Percentiles rank a stretch among this genome's conserved stretches.
Conservation (phyloP, 2,113 vertebrate genomes). For the Oreochromis tanganicae region DNA sequence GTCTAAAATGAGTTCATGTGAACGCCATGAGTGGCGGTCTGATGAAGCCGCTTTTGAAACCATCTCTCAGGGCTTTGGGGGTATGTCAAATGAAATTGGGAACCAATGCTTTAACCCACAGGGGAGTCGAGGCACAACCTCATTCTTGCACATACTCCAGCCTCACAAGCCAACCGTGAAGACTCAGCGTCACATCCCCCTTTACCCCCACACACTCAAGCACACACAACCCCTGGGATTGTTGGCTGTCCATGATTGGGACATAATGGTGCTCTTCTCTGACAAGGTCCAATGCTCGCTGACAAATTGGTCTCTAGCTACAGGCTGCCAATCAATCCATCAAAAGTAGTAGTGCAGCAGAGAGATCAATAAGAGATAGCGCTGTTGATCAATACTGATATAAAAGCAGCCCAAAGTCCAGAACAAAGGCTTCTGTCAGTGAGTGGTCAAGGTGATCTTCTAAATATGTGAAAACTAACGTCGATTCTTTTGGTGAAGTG, state of each 20-base stretch:
- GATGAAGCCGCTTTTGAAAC: background rate
- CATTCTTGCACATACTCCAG: background rate
- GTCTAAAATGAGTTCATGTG: background rate
- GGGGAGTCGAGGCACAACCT: background rate
- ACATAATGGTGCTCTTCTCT: conserved; percentile 45
- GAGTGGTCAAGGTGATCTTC: conserved; percentile 25
- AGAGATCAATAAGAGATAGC: conserved; percentile 37
- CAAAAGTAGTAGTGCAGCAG: conserved; percentile 38
- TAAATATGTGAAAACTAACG: background rate
- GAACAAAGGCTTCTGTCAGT: background rate
- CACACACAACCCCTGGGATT: conserved; percentile 5
- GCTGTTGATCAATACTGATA: conserved; percentile 42
- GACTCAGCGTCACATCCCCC: background rate
- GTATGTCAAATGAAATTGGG: background rate
- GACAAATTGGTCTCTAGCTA: conserved; percentile 61
- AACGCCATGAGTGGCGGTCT: background rate
- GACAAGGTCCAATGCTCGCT: conserved; percentile 50
- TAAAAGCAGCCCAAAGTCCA: conserved; percentile 28
- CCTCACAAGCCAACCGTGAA: conserved; percentile 15
- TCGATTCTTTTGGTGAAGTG: background rate
- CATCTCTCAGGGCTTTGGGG: background rate
- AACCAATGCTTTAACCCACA: background rate
- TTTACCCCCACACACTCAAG: background rate
- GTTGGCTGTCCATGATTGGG: conserved; percentile 40
- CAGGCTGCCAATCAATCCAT: conserved; percentile 67